Percentiles rank a stretch among this genome's conserved stretches.
Conservation (phyloP, 2,113 vertebrate species). For the Octodon degus region DNA sequence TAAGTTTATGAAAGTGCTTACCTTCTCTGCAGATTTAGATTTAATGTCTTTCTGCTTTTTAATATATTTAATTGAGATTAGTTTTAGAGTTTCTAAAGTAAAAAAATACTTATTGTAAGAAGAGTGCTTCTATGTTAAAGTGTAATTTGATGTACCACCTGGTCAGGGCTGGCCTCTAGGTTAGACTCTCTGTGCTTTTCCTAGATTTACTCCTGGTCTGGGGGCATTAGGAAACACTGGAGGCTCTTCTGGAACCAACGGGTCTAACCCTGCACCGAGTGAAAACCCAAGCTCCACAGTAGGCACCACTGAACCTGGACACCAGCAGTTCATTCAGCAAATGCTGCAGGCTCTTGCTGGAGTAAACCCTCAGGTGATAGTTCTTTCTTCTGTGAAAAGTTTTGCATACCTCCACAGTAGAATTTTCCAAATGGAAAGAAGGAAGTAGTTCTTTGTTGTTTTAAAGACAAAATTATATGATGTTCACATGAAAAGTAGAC, state of each 20-base stretch:
- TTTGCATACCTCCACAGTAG: not conserved
- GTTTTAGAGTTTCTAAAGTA: constrained; percentile 59
- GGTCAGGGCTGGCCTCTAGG: not conserved
- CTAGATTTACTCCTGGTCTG: constrained; percentile 84
- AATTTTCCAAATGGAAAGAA: not conserved
- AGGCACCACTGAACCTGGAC: constrained; percentile 86
- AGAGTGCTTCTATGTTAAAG: not conserved
- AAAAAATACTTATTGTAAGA: constrained; percentile 43
- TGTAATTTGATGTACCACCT: not conserved
- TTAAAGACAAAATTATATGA: not conserved
- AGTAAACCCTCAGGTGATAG: constrained; percentile 88
- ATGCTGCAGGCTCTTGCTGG: constrained; percentile 93
- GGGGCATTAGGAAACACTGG: constrained; percentile 84
- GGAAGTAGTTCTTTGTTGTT: not conserved
- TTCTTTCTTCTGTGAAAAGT: constrained; percentile 27
- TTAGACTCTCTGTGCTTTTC: constrained; percentile 2
- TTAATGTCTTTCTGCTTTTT: constrained; percentile 17
- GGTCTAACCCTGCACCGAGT: constrained; percentile 79
- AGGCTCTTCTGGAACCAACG: constrained; percentile 77
- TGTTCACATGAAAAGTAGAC: constrained; percentile 33
- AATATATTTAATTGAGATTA: not conserved
- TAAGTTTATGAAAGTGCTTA: constrained; percentile 80
- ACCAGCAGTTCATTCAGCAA: constrained; percentile 94
- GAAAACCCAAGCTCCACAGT: constrained; percentile 85
- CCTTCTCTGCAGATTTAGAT: not conserved